Evolutionary conservation across 35 echinoderm and acorn worm species (phyloP).

Genomic region (Amphiura filiformis): DNA sequence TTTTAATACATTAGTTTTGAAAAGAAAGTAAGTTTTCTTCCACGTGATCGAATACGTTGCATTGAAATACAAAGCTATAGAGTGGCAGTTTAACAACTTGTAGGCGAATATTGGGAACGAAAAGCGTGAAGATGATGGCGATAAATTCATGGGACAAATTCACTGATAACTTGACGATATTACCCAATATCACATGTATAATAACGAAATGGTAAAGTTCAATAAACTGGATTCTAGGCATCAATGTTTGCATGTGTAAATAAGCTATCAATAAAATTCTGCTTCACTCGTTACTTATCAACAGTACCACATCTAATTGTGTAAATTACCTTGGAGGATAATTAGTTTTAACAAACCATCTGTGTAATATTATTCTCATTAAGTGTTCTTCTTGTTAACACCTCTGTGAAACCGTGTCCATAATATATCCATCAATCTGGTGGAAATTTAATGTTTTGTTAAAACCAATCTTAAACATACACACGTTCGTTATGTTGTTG

Average conservation of each 20-base stretch:
- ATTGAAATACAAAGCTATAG: no score
- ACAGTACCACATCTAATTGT: neutral
- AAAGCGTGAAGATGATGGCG: neutral
- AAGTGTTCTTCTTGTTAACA: neutral
- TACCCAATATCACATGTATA: neutral
- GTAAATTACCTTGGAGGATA: neutral
- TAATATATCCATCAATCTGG: neutral
- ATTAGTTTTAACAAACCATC: neutral
- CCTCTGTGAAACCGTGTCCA: neutral
- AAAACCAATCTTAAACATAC: no score
- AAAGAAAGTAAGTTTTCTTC: no score
- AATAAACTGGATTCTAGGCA: neutral
- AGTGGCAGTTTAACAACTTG: neutral
- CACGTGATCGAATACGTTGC: no score
- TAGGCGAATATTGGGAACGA: neutral
- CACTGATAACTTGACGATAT: neutral
- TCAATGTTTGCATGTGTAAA: neutral
- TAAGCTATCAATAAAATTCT: neutral
- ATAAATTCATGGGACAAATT: neutral
- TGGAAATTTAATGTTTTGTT: neutral
- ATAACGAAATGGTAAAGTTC: neutral
- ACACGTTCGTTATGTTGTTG: neutral
- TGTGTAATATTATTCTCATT: conserved; percentile 13
- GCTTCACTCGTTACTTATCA: neutral
- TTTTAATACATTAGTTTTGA: no score